Evolutionary conservation across 2,888 invertebrate species (phyloP).

Genomic region (Papilio gigon): DNA sequence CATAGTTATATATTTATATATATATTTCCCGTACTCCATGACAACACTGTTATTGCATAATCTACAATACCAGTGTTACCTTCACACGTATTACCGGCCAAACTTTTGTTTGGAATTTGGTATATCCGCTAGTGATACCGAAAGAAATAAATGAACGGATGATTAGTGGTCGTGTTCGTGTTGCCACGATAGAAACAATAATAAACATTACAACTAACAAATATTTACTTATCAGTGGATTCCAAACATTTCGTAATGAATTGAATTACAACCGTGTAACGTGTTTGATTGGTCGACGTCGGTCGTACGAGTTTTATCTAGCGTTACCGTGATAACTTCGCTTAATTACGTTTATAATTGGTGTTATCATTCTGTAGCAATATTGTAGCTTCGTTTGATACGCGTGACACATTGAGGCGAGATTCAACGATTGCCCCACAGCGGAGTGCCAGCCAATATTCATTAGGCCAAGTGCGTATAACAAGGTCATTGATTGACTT

Average conservation of each 20-base stretch:
- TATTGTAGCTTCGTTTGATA: slow-evolving; percentile 24
- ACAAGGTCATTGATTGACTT: slow-evolving; percentile 11
- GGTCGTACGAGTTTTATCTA: slow-evolving; percentile 45
- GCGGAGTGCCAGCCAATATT: slow-evolving; percentile 3
- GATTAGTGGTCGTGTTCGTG: too few relatives aligned
- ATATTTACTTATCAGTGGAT: slow-evolving; percentile 22
- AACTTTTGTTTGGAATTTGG: neutral
- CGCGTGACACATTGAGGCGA: slow-evolving; percentile 28
- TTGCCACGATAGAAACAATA: slow-evolving; percentile 14
- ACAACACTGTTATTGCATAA: neutral
- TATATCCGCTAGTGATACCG: neutral
- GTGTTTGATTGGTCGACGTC: slow-evolving; percentile 42
- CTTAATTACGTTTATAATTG: slow-evolving; percentile 30
- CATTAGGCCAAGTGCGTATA: slow-evolving; percentile 34
- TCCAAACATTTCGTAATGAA: slow-evolving; percentile 20
- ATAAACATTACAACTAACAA: slow-evolving; percentile 13
- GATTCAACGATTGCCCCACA: slow-evolving; percentile 4
- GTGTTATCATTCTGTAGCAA: slow-evolving; percentile 30
- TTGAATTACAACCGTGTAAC: slow-evolving; percentile 15
- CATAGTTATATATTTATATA: neutral
- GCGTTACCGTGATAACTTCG: slow-evolving; percentile 12
- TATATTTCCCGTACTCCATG: neutral
- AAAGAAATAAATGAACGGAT: slow-evolving; percentile 12
- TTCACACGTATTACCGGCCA: neutral
- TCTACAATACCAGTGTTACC: neutral